phyloP scores from a whole-genome alignment of 2,888 invertebrate species.

The Parascotia fuliginaria region DNA sequence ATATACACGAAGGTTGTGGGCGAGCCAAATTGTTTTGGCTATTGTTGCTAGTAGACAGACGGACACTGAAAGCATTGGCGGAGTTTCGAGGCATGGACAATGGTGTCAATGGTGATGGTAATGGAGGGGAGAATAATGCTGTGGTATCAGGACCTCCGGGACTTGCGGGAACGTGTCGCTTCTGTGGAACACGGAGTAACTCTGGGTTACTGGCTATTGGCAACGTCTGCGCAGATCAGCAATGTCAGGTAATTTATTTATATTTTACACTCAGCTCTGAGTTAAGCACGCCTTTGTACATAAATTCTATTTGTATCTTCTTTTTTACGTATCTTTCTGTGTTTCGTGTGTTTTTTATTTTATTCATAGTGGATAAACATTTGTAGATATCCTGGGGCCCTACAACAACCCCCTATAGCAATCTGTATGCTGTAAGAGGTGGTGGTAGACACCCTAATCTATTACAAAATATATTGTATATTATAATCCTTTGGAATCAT shows the following conservation, averaged over 20 bases:
- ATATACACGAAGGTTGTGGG: slow-evolving; percentile 98
- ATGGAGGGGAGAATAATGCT: slow-evolving; percentile 22
- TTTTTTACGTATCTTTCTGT: too few species aligned
- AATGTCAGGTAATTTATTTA: slow-evolving; percentile 91
- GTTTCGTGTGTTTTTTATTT: too few species aligned
- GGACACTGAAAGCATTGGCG: slow-evolving; percentile 95
- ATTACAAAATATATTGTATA: too few species aligned
- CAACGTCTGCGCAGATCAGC: slow-evolving; percentile 96
- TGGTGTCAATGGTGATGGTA: slow-evolving; percentile 50
- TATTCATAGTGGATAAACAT: too few species aligned
- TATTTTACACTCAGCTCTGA: too few species aligned
- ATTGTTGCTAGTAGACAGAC: slow-evolving; percentile 95
- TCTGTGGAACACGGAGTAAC: slow-evolving; percentile 94
- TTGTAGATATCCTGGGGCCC: too few species aligned
- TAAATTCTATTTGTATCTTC: too few species aligned
- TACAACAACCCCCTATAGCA: too few species aligned
- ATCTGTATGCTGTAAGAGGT: too few species aligned
- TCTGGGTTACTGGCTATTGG: slow-evolving; percentile 95
- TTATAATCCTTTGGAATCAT: too few species aligned
- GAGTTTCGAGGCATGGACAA: slow-evolving; percentile 92
- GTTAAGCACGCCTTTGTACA: too few species aligned
- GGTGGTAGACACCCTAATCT: too few species aligned
- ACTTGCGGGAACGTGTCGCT: slow-evolving; percentile 92
- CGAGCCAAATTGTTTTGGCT: slow-evolving; percentile 98
- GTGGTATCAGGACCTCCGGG: slow-evolving; percentile 62